phyloP scores from a whole-genome alignment of 2,888 invertebrate species.

The Ormyrus pomaceus region DNA sequence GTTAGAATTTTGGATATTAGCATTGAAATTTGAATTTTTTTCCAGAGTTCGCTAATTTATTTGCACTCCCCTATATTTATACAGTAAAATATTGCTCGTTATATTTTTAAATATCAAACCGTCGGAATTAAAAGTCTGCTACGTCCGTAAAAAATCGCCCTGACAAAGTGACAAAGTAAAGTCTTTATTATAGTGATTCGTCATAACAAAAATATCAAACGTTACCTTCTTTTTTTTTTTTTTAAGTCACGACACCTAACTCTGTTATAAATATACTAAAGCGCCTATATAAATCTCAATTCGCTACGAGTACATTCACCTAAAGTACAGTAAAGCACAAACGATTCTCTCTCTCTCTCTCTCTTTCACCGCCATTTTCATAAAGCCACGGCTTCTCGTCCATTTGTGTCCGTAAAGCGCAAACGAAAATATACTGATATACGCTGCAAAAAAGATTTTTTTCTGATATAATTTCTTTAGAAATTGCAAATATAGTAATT shows the following conservation, averaged over 20 bases:
- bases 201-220: conserved; percentile 1
- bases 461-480: no score
- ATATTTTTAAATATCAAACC: neutral
- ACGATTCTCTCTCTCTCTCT: neutral
- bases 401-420: neutral
- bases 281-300: conserved; percentile 6
- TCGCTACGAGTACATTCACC: conserved; percentile 7
- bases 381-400: conserved; percentile 1
- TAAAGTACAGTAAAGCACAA: conserved; percentile 7
- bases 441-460: no score
- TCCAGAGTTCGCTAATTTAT: neutral
- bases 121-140: neutral
- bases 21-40: neutral
- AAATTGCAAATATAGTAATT: no score
- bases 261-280: conserved; percentile 15
- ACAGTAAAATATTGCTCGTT: conserved; percentile 7
- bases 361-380: neutral
- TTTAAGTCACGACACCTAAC: neutral
- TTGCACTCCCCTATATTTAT: neutral
- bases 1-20: neutral
- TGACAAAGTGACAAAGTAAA: neutral
- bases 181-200: neutral
- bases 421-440: no score
- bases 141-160: neutral
- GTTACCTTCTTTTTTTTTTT: neutral